Conservation (phyloP, 2,888 invertebrate genomes). For the Vannuccia rotundouncinata region DNA sequence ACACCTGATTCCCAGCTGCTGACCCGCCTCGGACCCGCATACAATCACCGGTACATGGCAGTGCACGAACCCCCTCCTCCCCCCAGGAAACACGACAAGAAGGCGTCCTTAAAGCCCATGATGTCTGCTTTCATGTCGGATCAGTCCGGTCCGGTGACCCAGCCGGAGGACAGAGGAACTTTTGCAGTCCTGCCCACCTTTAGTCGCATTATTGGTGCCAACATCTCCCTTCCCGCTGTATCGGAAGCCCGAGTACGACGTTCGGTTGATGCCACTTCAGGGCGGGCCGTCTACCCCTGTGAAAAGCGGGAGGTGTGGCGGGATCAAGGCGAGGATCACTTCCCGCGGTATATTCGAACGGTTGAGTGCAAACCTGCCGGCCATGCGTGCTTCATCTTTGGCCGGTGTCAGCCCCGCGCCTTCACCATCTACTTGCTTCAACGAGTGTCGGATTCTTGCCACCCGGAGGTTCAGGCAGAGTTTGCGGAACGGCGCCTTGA, state of each 20-base stretch:
- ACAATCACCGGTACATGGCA: slow-evolving; percentile 8
- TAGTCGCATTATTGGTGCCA: background rate
- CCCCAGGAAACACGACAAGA: background rate
- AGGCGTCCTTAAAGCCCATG: background rate
- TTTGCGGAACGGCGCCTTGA: background rate
- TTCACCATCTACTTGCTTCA: background rate
- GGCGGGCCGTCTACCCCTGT: background rate
- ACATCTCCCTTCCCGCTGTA: background rate
- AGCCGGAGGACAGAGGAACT: background rate
- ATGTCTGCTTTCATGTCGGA: background rate
- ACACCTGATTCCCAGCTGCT: background rate
- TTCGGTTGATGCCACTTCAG: background rate
- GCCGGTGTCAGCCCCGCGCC: background rate
- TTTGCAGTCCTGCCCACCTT: background rate
- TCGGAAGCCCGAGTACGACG: background rate
- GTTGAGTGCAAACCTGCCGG: background rate
- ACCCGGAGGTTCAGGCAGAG: background rate
- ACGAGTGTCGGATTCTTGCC: background rate
- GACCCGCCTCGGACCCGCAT: background rate
- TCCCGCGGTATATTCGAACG: background rate
- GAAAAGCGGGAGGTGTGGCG: background rate
- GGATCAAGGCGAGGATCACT: background rate
- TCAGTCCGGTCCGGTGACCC: background rate
- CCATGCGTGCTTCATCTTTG: background rate
- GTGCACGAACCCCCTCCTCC: background rate